phyloP scores from a whole-genome alignment of 2,113 vertebrate genomes.

The Prionailurus viverrinus region DNA sequence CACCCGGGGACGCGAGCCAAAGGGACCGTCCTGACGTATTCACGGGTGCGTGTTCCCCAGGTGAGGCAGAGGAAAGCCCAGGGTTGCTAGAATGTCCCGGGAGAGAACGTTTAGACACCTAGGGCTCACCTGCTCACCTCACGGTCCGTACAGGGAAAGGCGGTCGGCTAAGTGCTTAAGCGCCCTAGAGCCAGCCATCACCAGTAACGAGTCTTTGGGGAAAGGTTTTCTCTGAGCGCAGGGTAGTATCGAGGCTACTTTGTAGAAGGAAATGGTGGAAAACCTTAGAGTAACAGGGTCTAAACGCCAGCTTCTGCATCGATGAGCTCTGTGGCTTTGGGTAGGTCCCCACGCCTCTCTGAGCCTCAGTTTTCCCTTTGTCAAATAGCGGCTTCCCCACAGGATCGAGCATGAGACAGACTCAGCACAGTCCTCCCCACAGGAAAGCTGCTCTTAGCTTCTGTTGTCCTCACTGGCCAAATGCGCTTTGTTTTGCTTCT shows the following conservation, averaged over 20 bases:
- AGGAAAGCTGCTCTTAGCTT: neutral
- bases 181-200: neutral
- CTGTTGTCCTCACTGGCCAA: neutral
- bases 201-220: no score
- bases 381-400: neutral
- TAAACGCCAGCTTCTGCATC: neutral
- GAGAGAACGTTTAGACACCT: neutral
- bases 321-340: neutral
- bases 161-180: rapidly evolving
- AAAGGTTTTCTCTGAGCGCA: neutral
- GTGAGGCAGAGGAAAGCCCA: neutral
- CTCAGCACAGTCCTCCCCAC: rapidly evolving
- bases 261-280: neutral
- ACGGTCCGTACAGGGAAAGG: neutral
- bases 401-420: neutral
- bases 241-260: no score
- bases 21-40: neutral
- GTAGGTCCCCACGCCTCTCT: neutral
- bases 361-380: neutral
- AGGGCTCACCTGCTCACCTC: neutral
- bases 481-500: rapidly evolving
- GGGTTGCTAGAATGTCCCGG: neutral
- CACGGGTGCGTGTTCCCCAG: rapidly evolving
- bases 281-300: neutral
- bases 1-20: neutral